Percentiles rank a stretch among this genome's conserved stretches.
Conservation (phyloP, 2,888 invertebrate genomes). For the Gibbula magus region DNA sequence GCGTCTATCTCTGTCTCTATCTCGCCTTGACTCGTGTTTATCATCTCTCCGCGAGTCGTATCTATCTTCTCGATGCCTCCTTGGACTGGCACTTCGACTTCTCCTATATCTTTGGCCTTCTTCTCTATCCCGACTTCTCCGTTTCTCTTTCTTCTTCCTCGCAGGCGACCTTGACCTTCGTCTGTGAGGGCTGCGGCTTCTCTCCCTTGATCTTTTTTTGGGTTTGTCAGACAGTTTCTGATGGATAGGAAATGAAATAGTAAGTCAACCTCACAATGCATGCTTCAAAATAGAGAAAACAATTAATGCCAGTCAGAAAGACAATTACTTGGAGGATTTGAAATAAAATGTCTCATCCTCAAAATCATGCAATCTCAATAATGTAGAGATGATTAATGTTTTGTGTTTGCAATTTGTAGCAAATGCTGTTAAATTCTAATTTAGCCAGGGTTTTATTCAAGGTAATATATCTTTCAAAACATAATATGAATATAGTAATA, state of each 20-base stretch:
- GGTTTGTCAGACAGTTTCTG: not conserved
- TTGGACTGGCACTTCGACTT: not conserved
- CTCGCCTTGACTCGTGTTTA: not conserved
- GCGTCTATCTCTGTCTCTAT: conserved; percentile 3
- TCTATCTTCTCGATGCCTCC: not conserved
- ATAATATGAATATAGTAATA: too few relatives aligned
- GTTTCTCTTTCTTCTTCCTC: not conserved
- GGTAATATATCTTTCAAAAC: too few relatives aligned
- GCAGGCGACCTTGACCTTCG: conserved; percentile 32
- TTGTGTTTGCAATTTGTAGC: too few relatives aligned
- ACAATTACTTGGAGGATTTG: too few relatives aligned
- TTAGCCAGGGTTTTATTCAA: too few relatives aligned
- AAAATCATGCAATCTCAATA: too few relatives aligned
- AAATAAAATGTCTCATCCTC: too few relatives aligned
- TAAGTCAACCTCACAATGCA: too few relatives aligned
- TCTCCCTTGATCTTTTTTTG: not conserved
- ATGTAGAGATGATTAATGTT: too few relatives aligned
- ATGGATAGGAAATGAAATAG: not conserved
- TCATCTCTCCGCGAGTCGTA: not conserved
- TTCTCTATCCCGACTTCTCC: conserved; percentile 19
- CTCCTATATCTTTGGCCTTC: conserved; percentile 5
- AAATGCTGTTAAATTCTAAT: too few relatives aligned
- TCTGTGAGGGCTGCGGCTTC: conserved; percentile 8
- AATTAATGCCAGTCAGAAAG: too few relatives aligned
- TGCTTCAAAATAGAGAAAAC: too few relatives aligned